These are phyloP conservation scores for Agapornis roseicollis DNA, from an alignment of 2,113 vertebrate species.

Conservation along the genomic window DNA sequence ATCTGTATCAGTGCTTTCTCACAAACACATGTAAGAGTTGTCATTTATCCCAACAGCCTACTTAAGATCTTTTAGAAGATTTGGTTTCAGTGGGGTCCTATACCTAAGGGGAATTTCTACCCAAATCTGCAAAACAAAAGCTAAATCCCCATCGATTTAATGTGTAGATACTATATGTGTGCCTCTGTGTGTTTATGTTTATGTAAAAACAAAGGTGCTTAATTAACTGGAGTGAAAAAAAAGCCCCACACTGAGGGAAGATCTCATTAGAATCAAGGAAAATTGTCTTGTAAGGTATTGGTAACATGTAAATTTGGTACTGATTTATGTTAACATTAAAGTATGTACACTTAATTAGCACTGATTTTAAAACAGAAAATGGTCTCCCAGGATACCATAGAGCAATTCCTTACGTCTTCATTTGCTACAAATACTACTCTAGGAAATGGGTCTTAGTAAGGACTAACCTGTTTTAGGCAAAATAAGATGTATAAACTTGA, in stretches of 20 bases:
- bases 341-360: not conserved
- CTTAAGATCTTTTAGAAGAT: not conserved
- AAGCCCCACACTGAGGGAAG: not conserved
- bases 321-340: not conserved
- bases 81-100: not conserved
- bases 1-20: not conserved
- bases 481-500: not conserved
- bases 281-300: not conserved
- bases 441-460: not conserved
- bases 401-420: not conserved
- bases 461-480: not conserved
- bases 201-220: not conserved
- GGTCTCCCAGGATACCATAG: not conserved
- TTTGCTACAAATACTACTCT: not conserved
- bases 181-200: not conserved
- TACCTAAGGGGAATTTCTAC: not conserved
- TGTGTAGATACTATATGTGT: not conserved
- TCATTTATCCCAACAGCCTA: not conserved
- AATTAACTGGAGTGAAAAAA: not conserved
- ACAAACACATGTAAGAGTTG: not conserved
- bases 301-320: not conserved
- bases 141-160: not conserved
- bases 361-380: slow-evolving; percentile 9
- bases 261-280: not conserved
- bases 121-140: not conserved